A percentile compares a stretch with the other conserved stretches of the same genome.
phyloP scores from a whole-genome alignment of 1,140 invertebrate species.

The Microvelia longipes region DNA sequence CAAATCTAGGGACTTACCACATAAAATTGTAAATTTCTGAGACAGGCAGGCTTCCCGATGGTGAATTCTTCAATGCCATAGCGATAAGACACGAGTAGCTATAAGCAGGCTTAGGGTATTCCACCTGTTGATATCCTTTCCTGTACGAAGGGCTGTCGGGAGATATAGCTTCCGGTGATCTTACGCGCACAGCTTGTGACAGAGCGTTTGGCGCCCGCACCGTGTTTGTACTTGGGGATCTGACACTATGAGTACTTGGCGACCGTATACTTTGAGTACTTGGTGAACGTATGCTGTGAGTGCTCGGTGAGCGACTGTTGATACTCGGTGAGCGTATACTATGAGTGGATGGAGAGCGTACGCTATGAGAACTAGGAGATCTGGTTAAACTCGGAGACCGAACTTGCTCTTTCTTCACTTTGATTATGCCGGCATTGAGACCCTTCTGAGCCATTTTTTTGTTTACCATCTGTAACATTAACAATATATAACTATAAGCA shows the following conservation, averaged over 20 bases:
- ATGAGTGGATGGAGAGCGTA: neutral
- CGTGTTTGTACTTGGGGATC: neutral
- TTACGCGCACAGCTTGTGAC: too few species aligned
- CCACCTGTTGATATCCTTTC: conserved; percentile 25
- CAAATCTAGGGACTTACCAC: conserved; percentile 79
- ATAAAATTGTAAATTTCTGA: conserved; percentile 98
- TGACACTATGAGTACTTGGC: neutral
- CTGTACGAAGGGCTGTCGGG: conserved; percentile 26
- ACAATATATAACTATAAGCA: too few species aligned
- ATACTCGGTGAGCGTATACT: neutral
- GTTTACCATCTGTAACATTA: neutral
- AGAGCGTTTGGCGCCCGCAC: too few species aligned
- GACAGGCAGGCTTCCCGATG: conserved; percentile 82
- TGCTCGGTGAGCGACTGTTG: neutral
- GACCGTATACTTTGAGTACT: neutral
- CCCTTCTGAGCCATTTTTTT: neutral
- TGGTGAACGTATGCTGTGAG: neutral
- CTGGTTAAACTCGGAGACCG: neutral
- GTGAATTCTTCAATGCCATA: conserved; percentile 91
- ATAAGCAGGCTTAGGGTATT: conserved; percentile 90
- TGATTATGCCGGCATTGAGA: neutral
- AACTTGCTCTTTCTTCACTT: neutral
- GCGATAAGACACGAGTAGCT: conserved; percentile 96
- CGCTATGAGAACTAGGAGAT: neutral
- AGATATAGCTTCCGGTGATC: too few species aligned